Evolutionary conservation across 1,140 invertebrate species (phyloP), one percentile per base, ranked within the genome.

Genomic region (Magallana angulata): DNA sequence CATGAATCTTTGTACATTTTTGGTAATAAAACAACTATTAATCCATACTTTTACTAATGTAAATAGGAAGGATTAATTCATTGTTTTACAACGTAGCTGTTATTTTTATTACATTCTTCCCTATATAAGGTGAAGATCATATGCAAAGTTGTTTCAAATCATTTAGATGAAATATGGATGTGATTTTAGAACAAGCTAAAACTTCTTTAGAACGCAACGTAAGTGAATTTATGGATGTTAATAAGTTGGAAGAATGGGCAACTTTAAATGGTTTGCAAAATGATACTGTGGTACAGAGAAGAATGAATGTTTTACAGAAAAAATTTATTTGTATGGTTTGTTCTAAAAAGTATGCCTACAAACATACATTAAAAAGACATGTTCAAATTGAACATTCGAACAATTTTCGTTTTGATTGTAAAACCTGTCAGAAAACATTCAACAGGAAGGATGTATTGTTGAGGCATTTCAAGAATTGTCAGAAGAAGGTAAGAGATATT

Each of bases 31-130:
- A 48, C 36, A 48, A 48, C 36, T n/a, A 62, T 62, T n/a, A 62
- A 12, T 62, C 9, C n/a, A 16, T 16, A 62, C 12, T 62, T 62
- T n/a, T 62, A 16, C 12, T 16, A n/a, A 62, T 12, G n/a, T 62
- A 62, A 16, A 62, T 62, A 62, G 60, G n/a, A 62, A 62, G 60
- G n/a, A 62, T 16, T 62, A 62, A 62, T 62, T 62, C n/a, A 62
- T 11, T 60, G 59, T 60, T n/a, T 16, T 12, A 62, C 36, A 48
- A 48, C 36, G 36, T 48, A 48, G 36, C 36, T 48, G 36, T 48
- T 48, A 48, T 48, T 48, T 48, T 48, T 48, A 48, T 48, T 48
- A 48, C 36, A 62, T 16, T 62, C n/a, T 16, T 62, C 12, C 12
- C 59, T 6, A 62, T 16, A 12, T 62, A 62, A 16, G 12, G n/a